These are phyloP conservation scores for Lordiphosa andalusiaca DNA, from an alignment of 2,888 invertebrate species.

Conservation along the genomic window DNA sequence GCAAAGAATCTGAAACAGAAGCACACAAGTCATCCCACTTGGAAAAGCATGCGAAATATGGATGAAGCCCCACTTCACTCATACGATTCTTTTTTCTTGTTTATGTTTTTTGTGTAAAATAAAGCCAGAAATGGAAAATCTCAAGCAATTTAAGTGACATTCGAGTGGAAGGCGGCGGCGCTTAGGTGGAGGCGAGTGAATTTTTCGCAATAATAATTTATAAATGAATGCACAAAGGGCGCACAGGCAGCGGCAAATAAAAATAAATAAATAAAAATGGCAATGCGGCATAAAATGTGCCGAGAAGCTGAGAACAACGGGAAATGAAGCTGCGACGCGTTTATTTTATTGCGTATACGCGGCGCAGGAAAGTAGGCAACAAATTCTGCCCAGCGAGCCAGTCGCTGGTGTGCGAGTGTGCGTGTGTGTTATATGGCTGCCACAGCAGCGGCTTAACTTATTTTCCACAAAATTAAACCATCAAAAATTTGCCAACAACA, in stretches of 20 bases:
- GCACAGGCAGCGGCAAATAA: constrained; percentile 59
- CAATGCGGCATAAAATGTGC: constrained; percentile 72
- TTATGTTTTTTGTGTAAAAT: constrained; percentile 40
- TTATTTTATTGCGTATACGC: constrained; percentile 73
- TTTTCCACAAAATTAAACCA: constrained; percentile 77
- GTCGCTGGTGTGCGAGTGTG: constrained; percentile 21
- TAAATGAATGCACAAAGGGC: constrained; percentile 72
- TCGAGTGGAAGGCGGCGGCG: constrained; percentile 42
- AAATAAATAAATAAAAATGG: constrained; percentile 74
- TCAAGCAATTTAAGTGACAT: constrained; percentile 40
- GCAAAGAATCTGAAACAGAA: constrained; percentile 2
- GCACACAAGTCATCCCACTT: not conserved
- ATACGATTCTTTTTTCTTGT: constrained; percentile 40
- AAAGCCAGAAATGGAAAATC: constrained; percentile 55
- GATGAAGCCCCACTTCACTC: constrained; percentile 50
- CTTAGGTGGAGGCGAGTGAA: constrained; percentile 43
- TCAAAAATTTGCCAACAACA: constrained; percentile 76
- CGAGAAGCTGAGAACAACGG: constrained; percentile 48
- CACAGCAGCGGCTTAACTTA: constrained; percentile 73
- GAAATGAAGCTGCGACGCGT: constrained; percentile 67
- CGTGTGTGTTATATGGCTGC: constrained; percentile 51
- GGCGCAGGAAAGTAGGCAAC: constrained; percentile 59
- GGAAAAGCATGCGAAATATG: constrained; percentile 10
- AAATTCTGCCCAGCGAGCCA: constrained; percentile 23
- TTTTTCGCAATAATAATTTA: constrained; percentile 70